Base-by-base conservation (phyloP, 1,140 invertebrate genomes). In the Uloborus diversus region DNA sequence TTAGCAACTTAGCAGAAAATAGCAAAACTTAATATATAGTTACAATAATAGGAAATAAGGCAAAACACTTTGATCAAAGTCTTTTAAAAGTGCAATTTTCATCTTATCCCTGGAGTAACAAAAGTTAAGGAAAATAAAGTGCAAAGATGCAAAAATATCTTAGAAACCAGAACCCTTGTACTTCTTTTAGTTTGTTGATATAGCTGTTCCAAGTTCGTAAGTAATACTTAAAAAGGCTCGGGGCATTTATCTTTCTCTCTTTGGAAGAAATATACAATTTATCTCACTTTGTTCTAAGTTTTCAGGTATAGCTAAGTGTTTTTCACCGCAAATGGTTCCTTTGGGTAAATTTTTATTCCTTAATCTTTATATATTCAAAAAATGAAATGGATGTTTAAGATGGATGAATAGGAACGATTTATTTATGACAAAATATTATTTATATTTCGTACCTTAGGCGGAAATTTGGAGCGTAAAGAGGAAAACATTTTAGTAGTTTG, bases 241-340 rank as follows among this genome's bases (percentile, higher is more conserved):
- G 56, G 27, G 27, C 25, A 59, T 59, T 59, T 30, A 59, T 59
- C 27, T 59, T 30, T 25, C 9, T 42, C 17, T 9, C 9, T 13
- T 9, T 13, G 57, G 3, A 33, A 59, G 25, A 30, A 17, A 53
- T 5, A 59, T 5, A 59, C 57, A 2, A 59, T 59, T 59, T 30
- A 30, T 59, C 56, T 59, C 56, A 59, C 30, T 59, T 33, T 59
- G 57, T 59, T 59, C 57, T 28, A 9, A 17, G 9, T 42, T 42
- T 42, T 42, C 37, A 42, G 37, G 37, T 42, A 42, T 42, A 42
- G 9, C 9, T 17, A 17, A 42, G 9, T 9, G 37, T 9, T 42
- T 42, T 42, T 9, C 37, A 42, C 37, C 37, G 37, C 37, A 42
- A 42, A 42, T 42, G 37, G 37, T 42, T 42, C 37, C 37, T 42